Evolutionary conservation across 1,140 invertebrate genomes (phyloP).

Genomic region (Copidosoma floridanum): DNA sequence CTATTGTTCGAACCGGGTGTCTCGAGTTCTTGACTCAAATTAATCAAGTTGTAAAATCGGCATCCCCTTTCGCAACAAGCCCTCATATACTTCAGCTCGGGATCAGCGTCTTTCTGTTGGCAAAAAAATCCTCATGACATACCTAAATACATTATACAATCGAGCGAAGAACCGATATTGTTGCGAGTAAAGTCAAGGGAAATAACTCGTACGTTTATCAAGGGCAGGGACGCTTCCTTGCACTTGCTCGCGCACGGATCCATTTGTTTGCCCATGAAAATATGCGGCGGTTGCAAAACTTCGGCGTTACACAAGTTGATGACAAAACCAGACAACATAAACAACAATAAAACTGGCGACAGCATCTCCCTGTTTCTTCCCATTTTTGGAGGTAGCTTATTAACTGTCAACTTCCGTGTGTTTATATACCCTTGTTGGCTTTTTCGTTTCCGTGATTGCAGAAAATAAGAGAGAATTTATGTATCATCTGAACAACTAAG

Average conservation of each 20-base stretch:
- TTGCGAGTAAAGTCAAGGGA: conserved; percentile 4
- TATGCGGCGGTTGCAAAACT: conserved; percentile 36
- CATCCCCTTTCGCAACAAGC: conserved; percentile 52
- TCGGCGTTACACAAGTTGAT: conserved; percentile 25
- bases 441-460: no score
- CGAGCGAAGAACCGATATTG: conserved; percentile 4
- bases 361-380: conserved; percentile 6
- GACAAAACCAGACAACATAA: not conserved
- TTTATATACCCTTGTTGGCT: no score
- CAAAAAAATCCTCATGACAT: not conserved
- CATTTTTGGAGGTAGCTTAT: no score
- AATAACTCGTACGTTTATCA: conserved; percentile 29
- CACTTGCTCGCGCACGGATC: conserved; percentile 46
- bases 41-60: conserved; percentile 51
- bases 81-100: conserved; percentile 37
- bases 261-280: conserved; percentile 34
- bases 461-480: no score
- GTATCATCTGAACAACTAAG: no score
- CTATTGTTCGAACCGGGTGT: conserved; percentile 43
- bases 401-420: no score
- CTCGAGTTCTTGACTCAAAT: conserved; percentile 34
- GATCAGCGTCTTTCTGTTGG: conserved; percentile 28
- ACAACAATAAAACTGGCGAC: not conserved
- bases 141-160: not conserved
- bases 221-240: conserved; percentile 37